A percentile compares a stretch with the other conserved stretches of the same genome.
Evolutionary conservation across 2,797 vertebrate genomes (phyloP).

Genomic region (Monodelphis domestica): DNA sequence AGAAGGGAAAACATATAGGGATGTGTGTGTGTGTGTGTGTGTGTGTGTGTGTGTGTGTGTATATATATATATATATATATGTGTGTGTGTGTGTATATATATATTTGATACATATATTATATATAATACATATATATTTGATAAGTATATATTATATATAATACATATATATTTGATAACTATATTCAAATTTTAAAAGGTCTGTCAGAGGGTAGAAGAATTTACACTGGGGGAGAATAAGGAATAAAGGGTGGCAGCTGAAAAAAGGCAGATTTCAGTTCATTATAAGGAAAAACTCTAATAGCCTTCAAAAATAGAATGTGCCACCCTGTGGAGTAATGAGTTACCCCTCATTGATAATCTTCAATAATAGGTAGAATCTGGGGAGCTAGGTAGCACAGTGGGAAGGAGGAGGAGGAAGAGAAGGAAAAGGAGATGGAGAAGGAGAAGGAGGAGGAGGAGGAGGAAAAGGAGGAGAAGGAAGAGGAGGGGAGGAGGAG

Average conservation of each 20-base stretch:
- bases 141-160: too few species aligned
- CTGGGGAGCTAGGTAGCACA: too few species aligned
- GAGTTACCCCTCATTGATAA: background rate
- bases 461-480: background rate
- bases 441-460: background rate
- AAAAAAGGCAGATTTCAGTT: background rate
- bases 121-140: too few species aligned
- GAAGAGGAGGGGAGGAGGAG: background rate
- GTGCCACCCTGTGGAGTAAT: background rate
- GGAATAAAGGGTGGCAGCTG: background rate
- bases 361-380: background rate
- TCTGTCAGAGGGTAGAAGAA: background rate
- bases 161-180: too few species aligned
- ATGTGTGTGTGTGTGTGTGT: too few species aligned
- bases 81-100: too few species aligned
- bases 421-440: too few species aligned
- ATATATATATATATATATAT: too few species aligned
- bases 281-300: background rate
- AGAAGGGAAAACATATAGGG: background rate
- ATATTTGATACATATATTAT: too few species aligned
- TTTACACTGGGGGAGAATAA: background rate
- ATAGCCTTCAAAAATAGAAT: background rate
- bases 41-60: too few species aligned
- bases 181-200: background rate
- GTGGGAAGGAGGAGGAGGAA: too few species aligned